Conservation (phyloP, 2,888 invertebrate species). For the Hirudinaria manillensis region DNA sequence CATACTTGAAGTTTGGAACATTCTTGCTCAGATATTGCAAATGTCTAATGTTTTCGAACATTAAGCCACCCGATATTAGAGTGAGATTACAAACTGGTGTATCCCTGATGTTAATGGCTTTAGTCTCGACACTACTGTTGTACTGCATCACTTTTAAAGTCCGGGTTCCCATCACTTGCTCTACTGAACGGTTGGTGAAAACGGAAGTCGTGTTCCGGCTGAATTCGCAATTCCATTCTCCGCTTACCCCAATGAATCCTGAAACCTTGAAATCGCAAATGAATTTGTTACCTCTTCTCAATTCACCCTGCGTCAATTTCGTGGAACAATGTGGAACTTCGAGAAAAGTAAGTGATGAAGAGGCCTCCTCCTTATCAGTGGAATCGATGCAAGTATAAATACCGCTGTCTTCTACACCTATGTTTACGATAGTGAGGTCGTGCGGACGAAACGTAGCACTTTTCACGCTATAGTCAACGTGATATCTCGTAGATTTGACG, state of each 20-base stretch:
- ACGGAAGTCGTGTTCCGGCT: background rate
- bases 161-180: background rate
- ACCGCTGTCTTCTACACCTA: constrained; percentile 2
- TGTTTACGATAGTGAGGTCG: background rate
- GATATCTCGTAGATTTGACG: background rate
- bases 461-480: background rate
- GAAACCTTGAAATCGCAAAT: background rate
- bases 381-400: constrained; percentile 2
- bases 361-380: background rate
- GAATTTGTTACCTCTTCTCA: background rate
- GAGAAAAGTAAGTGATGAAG: background rate
- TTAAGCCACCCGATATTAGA: background rate
- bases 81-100: background rate
- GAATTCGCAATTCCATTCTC: background rate
- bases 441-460: background rate
- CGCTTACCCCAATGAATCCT: background rate
- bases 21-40: background rate
- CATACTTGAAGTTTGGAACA: background rate
- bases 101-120: too few species aligned
- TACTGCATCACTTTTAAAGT: background rate
- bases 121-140: background rate
- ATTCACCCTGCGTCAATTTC: too few species aligned
- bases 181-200: background rate
- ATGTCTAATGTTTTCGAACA: background rate
- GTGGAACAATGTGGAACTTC: background rate